Conservation (phyloP, 2,888 invertebrate species). For the Glyphotaelius pellucidus region DNA sequence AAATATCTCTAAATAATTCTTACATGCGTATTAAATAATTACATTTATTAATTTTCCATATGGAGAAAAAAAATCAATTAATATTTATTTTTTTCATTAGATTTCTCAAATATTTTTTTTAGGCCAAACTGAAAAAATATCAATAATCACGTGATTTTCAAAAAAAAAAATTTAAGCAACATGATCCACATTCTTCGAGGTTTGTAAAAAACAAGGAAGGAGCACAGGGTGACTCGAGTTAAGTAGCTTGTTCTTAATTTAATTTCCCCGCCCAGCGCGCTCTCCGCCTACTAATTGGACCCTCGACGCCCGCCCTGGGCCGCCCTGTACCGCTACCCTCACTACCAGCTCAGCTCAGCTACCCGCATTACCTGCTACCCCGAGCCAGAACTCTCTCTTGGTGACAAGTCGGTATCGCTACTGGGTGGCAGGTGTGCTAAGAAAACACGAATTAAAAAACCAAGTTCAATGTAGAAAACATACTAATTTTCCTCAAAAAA, state of each 20-base stretch:
- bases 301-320: constrained; percentile 56
- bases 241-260: constrained; percentile 63
- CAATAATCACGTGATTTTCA: background rate
- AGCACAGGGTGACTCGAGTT: background rate
- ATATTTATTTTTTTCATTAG: too few species aligned
- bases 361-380: constrained; percentile 30
- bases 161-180: background rate
- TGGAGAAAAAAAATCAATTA: too few species aligned
- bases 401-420: constrained; percentile 48
- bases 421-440: background rate
- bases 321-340: constrained; percentile 28
- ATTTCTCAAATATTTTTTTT: background rate
- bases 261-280: constrained; percentile 58
- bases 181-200: background rate
- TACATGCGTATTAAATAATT: too few species aligned
- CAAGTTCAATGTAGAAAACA: too few species aligned
- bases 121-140: background rate
- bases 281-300: constrained; percentile 60
- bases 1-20: too few species aligned
- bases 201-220: background rate
- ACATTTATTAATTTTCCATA: too few species aligned
- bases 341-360: background rate
- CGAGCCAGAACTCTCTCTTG: constrained; percentile 27
- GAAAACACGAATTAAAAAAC: background rate
- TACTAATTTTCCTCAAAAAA: too few species aligned